Percentiles rank a stretch among this genome's conserved stretches.
Conservation (phyloP, 2,113 vertebrate genomes). For the Heptranchias perlo region DNA sequence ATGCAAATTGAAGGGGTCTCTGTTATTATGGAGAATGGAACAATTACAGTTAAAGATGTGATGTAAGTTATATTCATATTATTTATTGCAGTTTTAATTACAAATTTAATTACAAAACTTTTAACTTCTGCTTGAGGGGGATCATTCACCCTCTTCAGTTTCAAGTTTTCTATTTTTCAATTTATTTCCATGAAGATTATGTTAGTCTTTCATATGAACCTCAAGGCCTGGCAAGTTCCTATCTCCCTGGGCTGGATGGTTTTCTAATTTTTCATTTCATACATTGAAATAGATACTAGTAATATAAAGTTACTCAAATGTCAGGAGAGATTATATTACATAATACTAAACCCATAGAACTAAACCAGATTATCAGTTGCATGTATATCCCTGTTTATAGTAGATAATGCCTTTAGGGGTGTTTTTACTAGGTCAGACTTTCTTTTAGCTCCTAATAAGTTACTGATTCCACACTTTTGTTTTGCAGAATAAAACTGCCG, state of each 20-base stretch:
- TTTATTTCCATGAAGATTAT: not conserved
- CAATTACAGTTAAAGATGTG: not conserved
- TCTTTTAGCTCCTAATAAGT: not conserved
- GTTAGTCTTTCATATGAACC: not conserved
- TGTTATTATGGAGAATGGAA: not conserved
- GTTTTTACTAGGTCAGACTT: not conserved
- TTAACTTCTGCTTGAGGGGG: no score
- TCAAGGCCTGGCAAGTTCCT: not conserved
- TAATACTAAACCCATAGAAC: not conserved
- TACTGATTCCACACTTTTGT: not conserved
- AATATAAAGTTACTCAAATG: not conserved
- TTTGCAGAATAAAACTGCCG: not conserved
- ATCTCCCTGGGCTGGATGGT: not conserved
- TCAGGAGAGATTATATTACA: not conserved
- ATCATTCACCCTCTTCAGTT: no score
- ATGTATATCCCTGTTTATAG: not conserved
- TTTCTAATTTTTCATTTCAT: not conserved
- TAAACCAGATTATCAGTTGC: not conserved
- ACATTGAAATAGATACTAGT: not conserved
- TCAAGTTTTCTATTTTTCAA: not conserved
- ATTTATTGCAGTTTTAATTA: not conserved
- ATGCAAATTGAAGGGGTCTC: slow-evolving; percentile 11
- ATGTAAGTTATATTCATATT: not conserved
- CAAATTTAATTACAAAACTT: not conserved
- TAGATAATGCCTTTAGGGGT: not conserved